These are phyloP conservation scores for Neodiprion fabricii DNA, from an alignment of 1,140 invertebrate genomes.

Conservation along the genomic window DNA sequence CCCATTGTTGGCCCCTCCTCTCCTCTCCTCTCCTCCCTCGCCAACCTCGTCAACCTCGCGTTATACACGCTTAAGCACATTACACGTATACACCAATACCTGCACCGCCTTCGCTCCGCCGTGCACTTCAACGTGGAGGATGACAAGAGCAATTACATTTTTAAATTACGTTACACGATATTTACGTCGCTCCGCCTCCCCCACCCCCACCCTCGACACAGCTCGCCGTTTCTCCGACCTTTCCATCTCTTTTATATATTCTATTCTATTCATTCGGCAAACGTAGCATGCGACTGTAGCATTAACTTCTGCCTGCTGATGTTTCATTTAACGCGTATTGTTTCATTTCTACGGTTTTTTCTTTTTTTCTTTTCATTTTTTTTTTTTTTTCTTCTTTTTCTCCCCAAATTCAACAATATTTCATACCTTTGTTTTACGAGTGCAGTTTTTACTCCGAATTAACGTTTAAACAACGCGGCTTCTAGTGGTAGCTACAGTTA, in stretches of 20 bases:
- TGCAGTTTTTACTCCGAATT: no score
- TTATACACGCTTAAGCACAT: no score
- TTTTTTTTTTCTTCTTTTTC: slow-evolving; percentile 5
- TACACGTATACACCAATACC: slow-evolving; percentile 12
- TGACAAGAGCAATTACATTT: slow-evolving; percentile 63
- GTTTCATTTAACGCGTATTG: slow-evolving; percentile 29
- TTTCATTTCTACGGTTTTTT: slow-evolving; percentile 8
- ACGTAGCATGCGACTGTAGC: neutral
- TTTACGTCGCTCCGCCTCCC: slow-evolving; percentile 56
- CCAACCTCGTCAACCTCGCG: neutral
- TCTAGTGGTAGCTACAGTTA: no score
- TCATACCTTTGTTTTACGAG: no score
- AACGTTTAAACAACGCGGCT: no score
- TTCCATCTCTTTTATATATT: slow-evolving; percentile 9
- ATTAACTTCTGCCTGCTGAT: slow-evolving; percentile 16
- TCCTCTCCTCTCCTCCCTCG: slow-evolving; percentile 29
- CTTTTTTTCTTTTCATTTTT: slow-evolving; percentile 10
- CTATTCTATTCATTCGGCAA: no score
- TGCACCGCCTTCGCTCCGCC: slow-evolving; percentile 24
- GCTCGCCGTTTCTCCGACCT: slow-evolving; percentile 14
- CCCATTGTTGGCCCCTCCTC: slow-evolving; percentile 36
- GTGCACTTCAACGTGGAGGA: slow-evolving; percentile 42
- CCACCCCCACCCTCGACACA: slow-evolving; percentile 22
- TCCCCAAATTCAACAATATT: no score
- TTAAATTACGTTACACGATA: slow-evolving; percentile 62